Conservation (phyloP, 1,140 invertebrate species). For the Paraescarpia echinospica region DNA sequence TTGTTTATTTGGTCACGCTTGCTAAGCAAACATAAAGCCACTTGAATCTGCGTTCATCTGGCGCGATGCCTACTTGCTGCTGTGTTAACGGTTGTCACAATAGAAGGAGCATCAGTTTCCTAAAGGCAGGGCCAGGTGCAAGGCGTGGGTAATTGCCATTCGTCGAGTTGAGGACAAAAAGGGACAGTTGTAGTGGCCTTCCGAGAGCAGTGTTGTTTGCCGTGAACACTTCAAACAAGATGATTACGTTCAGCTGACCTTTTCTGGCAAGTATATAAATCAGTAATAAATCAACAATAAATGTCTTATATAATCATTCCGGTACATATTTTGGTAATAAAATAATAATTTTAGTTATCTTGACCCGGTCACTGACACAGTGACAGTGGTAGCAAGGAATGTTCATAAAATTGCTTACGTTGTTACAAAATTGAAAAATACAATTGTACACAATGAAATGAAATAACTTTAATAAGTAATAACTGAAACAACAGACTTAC, state of each 20-base stretch:
- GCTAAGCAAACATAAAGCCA: neutral
- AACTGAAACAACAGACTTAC: no score
- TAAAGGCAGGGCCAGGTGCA: neutral
- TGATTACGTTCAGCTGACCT: slow-evolving; percentile 4
- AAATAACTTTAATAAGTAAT: no score
- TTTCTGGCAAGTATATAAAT: slow-evolving; percentile 11
- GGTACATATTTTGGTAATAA: no score
- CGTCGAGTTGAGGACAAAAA: slow-evolving; percentile 7
- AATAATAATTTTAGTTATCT: no score
- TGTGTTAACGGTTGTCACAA: slow-evolving; percentile 8
- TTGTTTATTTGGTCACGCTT: slow-evolving; percentile 1
- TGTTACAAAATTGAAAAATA: no score
- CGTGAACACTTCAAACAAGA: slow-evolving; percentile 9
- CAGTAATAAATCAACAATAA: no score
- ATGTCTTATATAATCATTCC: no score
- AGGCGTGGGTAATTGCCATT: slow-evolving; percentile 6
- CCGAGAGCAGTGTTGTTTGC: neutral
- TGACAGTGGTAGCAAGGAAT: no score
- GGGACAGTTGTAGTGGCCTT: neutral
- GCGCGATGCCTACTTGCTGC: slow-evolving; percentile 8
- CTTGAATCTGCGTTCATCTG: slow-evolving; percentile 11
- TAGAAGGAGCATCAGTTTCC: slow-evolving; percentile 8
- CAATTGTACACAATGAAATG: no score
- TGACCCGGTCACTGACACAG: no score
- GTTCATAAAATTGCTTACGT: no score